These are phyloP conservation scores for Popillia japonica DNA, from an alignment of 1,140 invertebrate species.

Conservation along the genomic window DNA sequence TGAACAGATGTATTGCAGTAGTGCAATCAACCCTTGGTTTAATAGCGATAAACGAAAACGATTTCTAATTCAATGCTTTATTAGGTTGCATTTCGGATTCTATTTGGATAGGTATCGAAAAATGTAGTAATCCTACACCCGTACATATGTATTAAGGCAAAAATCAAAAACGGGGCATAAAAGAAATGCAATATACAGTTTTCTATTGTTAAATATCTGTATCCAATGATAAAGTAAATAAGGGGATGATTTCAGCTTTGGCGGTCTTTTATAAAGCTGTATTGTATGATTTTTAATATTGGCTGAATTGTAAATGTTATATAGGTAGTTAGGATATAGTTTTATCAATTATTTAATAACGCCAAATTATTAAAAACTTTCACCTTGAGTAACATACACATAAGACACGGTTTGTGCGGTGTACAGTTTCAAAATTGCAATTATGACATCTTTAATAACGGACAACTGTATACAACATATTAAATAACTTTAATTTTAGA, in stretches of 20 bases:
- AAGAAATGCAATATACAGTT: slow-evolving; percentile 42
- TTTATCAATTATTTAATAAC: too few species aligned
- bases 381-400: too few species aligned
- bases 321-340: too few species aligned
- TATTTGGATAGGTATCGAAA: background rate
- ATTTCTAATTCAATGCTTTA: background rate
- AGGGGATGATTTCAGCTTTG: slow-evolving; percentile 21
- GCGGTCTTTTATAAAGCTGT: background rate
- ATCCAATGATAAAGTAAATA: slow-evolving; percentile 44
- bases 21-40: slow-evolving; percentile 37
- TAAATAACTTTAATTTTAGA: too few species aligned
- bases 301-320: background rate
- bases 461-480: too few species aligned
- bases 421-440: too few species aligned
- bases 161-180: slow-evolving; percentile 46
- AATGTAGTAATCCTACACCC: slow-evolving; percentile 40
- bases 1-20: slow-evolving; percentile 44
- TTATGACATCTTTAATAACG: too few species aligned
- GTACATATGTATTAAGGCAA: slow-evolving; percentile 45
- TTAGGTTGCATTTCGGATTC: slow-evolving; percentile 18
- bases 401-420: too few species aligned
- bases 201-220: slow-evolving; percentile 45
- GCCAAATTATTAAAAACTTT: background rate
- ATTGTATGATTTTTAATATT: background rate
- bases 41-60: slow-evolving; percentile 31